Conservation (phyloP, 2,797 vertebrate species). For the Otolemur crassicaudatus region DNA sequence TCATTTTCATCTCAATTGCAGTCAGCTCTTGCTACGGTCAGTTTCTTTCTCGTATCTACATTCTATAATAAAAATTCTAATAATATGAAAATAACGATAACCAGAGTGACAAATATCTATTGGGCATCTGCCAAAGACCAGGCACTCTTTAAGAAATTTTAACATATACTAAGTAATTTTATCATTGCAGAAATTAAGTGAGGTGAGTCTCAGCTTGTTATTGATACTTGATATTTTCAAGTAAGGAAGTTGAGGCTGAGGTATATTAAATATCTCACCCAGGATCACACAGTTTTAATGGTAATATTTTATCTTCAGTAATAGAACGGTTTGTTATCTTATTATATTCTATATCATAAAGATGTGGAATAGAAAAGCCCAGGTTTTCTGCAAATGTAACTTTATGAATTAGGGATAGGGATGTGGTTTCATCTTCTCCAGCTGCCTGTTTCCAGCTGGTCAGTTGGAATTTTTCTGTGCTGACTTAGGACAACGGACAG, state of each 20-base stretch:
- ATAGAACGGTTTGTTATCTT: background rate
- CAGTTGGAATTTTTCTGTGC: background rate
- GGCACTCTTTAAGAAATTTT: background rate
- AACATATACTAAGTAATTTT: background rate
- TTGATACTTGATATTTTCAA: background rate
- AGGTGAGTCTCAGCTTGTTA: background rate
- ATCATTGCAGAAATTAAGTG: background rate
- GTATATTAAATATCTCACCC: background rate
- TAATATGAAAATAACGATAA: background rate
- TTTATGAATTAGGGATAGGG: background rate
- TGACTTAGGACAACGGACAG: background rate
- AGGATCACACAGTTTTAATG: background rate
- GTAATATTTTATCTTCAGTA: background rate
- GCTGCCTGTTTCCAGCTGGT: background rate
- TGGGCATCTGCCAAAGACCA: background rate
- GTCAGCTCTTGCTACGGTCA: background rate
- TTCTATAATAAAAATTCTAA: background rate
- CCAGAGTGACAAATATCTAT: background rate
- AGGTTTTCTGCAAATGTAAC: background rate
- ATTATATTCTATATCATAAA: background rate
- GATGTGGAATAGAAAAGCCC: background rate
- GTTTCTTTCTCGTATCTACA: background rate
- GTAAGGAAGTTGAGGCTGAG: background rate
- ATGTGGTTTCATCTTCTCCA: background rate
- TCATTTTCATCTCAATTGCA: background rate